Base-by-base conservation (phyloP, 2,797 vertebrate species). In the Echiichthys vipera region DNA sequence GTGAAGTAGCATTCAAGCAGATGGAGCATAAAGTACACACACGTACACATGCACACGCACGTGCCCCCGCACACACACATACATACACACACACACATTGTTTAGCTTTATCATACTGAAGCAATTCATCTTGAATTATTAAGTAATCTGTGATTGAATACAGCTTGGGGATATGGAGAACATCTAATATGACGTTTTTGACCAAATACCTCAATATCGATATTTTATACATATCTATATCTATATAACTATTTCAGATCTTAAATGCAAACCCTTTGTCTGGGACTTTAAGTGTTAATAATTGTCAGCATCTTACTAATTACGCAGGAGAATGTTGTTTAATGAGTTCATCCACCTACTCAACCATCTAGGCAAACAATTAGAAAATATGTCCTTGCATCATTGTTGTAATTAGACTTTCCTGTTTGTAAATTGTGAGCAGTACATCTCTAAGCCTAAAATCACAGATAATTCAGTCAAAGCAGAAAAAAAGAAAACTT, bases 271-370 rank as follows among this genome's bases (percentile, higher is more conserved):
- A 45, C 24, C 25, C 22, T 53, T 14, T 11, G 51, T 58, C 65
- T 45, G 37, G 30, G 29, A 68, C 20, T 54, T 20, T 0, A 69
- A 63, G 65, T 49, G 63, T 77, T 77, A 57, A 80, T 71, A 34
- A 80, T 65, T 69, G 74, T 78, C 68, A 74, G 79, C 79, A 75
- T 69, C 55, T 70, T 66, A 22, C 61, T 87, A 86, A 87, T 89
- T 82, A 80, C 58, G 69, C 24, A 63, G 81, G 54, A 67, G 81
- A 84, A 77, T 77, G 50, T 68, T 74, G 67, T 81, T 76, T 79
- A 80, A 84, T 85, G 66, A 84, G 69, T 79, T 58, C 74, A 83
- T 83, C 63, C 72, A 77, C 65, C 80, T 78, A 81, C 85, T 90
- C 74, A 84, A 85, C 67, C 71, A 78, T 81, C 62, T 75, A 49